Conservation (phyloP, 1,140 invertebrate species). For the Helicoverpa armigera region DNA sequence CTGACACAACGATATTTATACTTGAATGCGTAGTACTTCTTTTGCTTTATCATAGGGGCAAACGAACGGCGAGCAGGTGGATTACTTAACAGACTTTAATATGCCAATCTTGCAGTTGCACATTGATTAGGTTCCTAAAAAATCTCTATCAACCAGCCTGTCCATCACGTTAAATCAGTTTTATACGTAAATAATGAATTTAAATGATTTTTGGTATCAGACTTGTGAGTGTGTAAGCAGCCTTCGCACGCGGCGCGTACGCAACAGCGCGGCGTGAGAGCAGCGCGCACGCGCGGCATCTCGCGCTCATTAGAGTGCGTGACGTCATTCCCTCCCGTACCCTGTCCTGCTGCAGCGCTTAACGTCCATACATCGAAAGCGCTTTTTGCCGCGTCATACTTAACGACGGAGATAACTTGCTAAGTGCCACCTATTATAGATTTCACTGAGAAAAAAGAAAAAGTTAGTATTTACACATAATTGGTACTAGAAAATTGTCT, state of each 20-base stretch:
- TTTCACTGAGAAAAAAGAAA: conserved; percentile 8
- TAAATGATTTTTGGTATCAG: too few relatives aligned
- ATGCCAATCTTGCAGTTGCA: too few relatives aligned
- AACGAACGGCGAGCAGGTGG: too few relatives aligned
- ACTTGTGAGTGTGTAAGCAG: not conserved
- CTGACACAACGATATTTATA: too few relatives aligned
- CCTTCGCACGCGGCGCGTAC: not conserved
- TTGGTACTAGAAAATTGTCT: conserved; percentile 14
- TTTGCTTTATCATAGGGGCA: too few relatives aligned
- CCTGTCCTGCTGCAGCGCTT: not conserved
- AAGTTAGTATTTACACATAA: not conserved
- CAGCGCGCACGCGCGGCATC: conserved; percentile 8
- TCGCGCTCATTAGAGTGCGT: conserved; percentile 44
- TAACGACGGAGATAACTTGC: conserved; percentile 7
- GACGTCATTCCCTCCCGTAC: not conserved
- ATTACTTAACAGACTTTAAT: too few relatives aligned
- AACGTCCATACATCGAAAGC: not conserved
- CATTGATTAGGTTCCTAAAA: too few relatives aligned
- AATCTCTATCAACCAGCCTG: too few relatives aligned
- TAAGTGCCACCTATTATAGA: conserved; percentile 14
- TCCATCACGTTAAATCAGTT: too few relatives aligned
- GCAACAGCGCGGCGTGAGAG: not conserved
- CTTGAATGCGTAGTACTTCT: too few relatives aligned
- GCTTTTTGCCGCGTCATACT: not conserved
- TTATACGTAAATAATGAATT: too few relatives aligned